Evolutionary conservation across 1,140 invertebrate species (phyloP), one percentile per base, ranked within the genome.

Genomic region (Drosophila punjabiensis): DNA sequence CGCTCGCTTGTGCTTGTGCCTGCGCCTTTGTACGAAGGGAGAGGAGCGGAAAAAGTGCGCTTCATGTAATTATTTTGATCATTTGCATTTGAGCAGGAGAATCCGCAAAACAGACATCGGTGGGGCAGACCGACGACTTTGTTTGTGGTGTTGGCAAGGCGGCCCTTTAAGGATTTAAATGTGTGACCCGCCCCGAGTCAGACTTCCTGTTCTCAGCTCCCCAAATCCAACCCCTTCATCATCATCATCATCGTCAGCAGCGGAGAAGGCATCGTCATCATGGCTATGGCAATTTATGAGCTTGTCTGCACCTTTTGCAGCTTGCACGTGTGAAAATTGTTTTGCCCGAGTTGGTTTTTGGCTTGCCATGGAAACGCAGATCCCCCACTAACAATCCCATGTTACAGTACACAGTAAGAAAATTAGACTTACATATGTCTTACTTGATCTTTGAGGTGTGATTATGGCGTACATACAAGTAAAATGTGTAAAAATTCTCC

Each of bases 41-140:
- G 45, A 45, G 39, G 52, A 56, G 52, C 18, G 56, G 35, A 84
- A 47, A 85, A 84, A 84, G 62, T 79, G 82, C 65, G 76, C 86
- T 86, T 82, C 86, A 90, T 90, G 86, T 90, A 90, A 90, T 90
- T 90, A 90, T 90, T 90, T 90, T 90, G 86, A 90, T 90, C 86
- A 90, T 90, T 90, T 90, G 86, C 86, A 90, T 90, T 66, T 67
- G 75, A 79, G 69, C 70, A 55, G 58, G 50, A 70, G 65, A 81
- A 65, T 50, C 71, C 62, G 47, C 71, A 50, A 41, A 69, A 48
- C 58, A 79, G 59, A 69, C 78, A 62, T 65, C 43, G 58, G 58
- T 48, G 67, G 55, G 58, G 32, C 56, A 45, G 39, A 69, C 76
- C 48, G 80, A 53, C 30, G 30, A 82, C 81, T 82, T 78, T 82